Base-by-base conservation (phyloP, 2,888 invertebrate genomes). In the Cartodere bifasciata region DNA sequence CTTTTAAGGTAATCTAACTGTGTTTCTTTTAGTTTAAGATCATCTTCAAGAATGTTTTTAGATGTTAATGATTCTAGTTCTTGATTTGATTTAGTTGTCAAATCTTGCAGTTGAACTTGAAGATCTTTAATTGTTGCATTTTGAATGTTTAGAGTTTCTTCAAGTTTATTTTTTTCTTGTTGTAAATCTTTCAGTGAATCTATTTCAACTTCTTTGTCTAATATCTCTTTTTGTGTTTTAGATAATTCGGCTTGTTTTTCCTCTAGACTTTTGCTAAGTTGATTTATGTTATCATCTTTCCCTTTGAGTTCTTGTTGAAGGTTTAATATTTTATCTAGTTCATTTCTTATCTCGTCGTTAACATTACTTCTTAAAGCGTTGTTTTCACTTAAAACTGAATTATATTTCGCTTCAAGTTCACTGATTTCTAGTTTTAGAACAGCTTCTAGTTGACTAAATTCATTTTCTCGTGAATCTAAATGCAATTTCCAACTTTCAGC, bases 401-500 rank as follows among this genome's bases (percentile, higher is more conserved):
- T 58, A 35, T 52, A 55, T 41, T 56, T 57, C 38, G 47, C 56
- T 47, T 68, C 68, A 24, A 65, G 53, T 39, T 62, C 60, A 41
- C 48, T 57, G 16, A 75, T 54, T 54, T 75, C 68, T 23, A 53
- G 54, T 43, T 64, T 56, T 6, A 74, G 54, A 28, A 63, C 63
- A 30, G 58, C 53, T 54, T 72, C 71, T 4, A 53, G 49, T 39
- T 63, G 60, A 36, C 64, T 60, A 46, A 75, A 75, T 43, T 75
- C 76, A 6, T 56, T 60, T 60, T 78, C 76, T 23, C 72, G 65
- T 42, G 67, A 64, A n/a, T 68, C 63, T 34, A 78, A 52, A 54
- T 79, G 77, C 40, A 72, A 64, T 47, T 77, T 75, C 78, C 77
- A 77, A 46, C 75, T 63, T 55, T 72, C 70, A 6, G 77, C 76